A percentile compares a stretch with the other conserved stretches of the same genome.
Evolutionary conservation across 2,888 invertebrate genomes (phyloP).

Genomic region (Colostygia pectinataria): DNA sequence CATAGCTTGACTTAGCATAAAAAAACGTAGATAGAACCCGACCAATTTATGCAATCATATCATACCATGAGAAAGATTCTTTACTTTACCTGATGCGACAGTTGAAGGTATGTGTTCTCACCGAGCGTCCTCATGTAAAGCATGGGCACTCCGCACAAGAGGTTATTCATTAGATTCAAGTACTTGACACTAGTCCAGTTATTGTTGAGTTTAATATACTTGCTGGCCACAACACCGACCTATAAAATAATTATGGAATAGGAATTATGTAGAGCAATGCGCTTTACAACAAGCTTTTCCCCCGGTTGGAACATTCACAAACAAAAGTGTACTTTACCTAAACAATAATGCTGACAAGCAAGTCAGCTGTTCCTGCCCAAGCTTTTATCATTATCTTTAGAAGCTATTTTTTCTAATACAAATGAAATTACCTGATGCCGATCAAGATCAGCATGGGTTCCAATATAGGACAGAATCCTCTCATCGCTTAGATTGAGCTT

Average conservation of each 20-base stretch:
- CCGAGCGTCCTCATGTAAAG: conserved; percentile 60
- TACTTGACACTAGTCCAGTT: conserved; percentile 57
- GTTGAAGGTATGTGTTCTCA: conserved; percentile 58
- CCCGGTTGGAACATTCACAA: no score
- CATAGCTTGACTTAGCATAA: no score
- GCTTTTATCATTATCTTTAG: no score
- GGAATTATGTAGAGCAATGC: no score
- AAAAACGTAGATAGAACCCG: no score
- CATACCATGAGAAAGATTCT: no score
- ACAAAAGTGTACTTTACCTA: no score
- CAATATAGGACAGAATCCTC: conserved; percentile 61
- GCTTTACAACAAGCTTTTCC: no score
- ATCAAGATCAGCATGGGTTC: conserved; percentile 65
- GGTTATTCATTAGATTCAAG: conserved; percentile 71
- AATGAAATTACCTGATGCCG: conserved; percentile 61
- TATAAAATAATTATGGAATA: conserved; percentile 25
- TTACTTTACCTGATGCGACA: conserved; percentile 60
- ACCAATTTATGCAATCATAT: no score
- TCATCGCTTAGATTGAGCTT: conserved; percentile 60
- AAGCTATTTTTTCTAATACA: no score
- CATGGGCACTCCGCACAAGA: conserved; percentile 72
- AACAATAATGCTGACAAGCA: no score
- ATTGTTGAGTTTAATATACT: conserved; percentile 57
- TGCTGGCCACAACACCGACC: conserved; percentile 69
- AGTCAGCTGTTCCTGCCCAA: no score